Base-by-base conservation (phyloP, 2,797 vertebrate species). In the Delichon dasypus region DNA sequence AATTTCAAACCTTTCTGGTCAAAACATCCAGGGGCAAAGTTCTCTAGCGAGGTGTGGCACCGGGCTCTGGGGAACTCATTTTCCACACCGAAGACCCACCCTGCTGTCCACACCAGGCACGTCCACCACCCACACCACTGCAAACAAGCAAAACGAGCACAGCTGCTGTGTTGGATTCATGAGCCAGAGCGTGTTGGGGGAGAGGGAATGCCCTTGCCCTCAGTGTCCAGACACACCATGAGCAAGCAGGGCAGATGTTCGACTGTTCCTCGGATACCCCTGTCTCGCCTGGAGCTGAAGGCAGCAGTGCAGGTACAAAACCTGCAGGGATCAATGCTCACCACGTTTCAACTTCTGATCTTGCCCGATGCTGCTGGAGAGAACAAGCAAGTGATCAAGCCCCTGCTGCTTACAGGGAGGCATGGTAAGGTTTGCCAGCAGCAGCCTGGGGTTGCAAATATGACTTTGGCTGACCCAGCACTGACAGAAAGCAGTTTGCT, bases 51-150 rank as follows among this genome's bases (percentile, higher is more conserved):
- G 36, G 26, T 66, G 47, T 29, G 62, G 45, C 14, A 32, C 13
- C 20, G 70, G 62, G 48, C 36, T 51, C n/a, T 51, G 29, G 34
- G 36, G 26, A 85, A 30, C 23, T 42, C 6, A 4, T 65, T 85
- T 83, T 36, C 23, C 32, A 40, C 34, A 27, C 4, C 34, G 6
- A 40, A 80, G 61, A 70, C 38, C 12, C 48, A 64, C 3, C 22
- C 51, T 62, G 48, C 30, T 79, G 27, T 22, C 30, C 44, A 22
- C 26, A n/a, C 10, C 18, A 25, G 30, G 17, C 10, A 17, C 0
- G 0, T 21, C 55, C 40, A 20, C 34, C 42, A 26, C 4, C 47
- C 66, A 38, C 4, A 0, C 3, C 1, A 1, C 27, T 66, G 64
- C 65, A 40, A 73, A n/a, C 66, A 64, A 60, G 34, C 9, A 20